Evolutionary conservation across 2,797 vertebrate genomes (phyloP).

Genomic region (Harpagifer antarcticus): DNA sequence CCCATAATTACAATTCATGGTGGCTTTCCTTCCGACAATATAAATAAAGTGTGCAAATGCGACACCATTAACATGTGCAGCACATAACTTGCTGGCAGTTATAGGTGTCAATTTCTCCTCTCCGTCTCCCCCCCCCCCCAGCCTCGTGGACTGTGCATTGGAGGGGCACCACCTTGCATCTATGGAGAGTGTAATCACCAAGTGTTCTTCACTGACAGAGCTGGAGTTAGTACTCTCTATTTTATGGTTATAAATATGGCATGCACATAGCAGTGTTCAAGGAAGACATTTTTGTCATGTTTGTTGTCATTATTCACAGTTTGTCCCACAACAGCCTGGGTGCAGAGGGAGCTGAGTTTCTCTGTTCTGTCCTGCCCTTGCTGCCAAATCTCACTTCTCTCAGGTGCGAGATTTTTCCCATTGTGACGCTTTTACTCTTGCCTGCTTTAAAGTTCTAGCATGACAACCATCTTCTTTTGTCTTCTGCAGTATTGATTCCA

Average conservation of each 20-base stretch:
- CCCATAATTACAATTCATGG: neutral
- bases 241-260: neutral
- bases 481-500: constrained; percentile 56
- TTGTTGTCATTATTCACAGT: constrained; percentile 72
- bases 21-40: neutral
- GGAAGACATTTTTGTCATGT: neutral
- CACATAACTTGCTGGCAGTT: neutral
- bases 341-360: constrained; percentile 67
- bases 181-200: constrained; percentile 58
- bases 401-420: constrained; percentile 72
- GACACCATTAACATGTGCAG: neutral
- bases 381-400: constrained; percentile 85
- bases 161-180: constrained; percentile 54
- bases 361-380: constrained; percentile 75
- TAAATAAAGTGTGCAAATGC: neutral
- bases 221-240: constrained; percentile 83
- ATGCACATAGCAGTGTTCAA: neutral
- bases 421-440: neutral
- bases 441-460: neutral
- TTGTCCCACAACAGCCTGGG: constrained; percentile 83
- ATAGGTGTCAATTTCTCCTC: neutral
- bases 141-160: constrained; percentile 76
- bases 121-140: constrained; percentile 48
- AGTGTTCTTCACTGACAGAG: constrained; percentile 78
- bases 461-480: neutral